These are phyloP conservation scores for Oostethus manadensis DNA, from an alignment of 2,113 vertebrate species.

Conservation along the genomic window DNA sequence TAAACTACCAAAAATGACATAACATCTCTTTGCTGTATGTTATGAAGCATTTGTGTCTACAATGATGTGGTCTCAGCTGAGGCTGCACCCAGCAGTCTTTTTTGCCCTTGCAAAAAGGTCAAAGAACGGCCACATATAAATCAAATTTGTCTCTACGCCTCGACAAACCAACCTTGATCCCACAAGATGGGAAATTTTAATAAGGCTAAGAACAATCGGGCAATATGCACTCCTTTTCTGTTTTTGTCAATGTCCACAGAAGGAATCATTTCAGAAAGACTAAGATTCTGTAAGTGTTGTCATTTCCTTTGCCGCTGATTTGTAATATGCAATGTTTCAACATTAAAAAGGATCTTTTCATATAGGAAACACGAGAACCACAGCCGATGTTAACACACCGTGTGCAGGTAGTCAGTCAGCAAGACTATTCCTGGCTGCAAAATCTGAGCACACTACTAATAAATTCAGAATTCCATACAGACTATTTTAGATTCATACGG, in stretches of 20 bases:
- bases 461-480: background rate
- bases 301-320: background rate
- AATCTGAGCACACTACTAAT: background rate
- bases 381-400: background rate
- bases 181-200: background rate
- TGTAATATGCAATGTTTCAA: background rate
- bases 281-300: background rate
- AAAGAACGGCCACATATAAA: constrained; percentile 33
- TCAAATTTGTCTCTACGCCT: background rate
- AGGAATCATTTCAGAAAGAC: background rate
- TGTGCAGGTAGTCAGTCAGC: too few species aligned
- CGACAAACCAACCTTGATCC: constrained; percentile 7
- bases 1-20: constrained; percentile 21
- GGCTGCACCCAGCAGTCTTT: constrained; percentile 27
- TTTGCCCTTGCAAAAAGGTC: constrained; percentile 33
- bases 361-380: background rate
- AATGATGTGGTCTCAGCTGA: constrained; percentile 25
- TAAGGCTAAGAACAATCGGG: background rate
- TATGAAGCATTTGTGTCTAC: constrained; percentile 26
- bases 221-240: background rate
- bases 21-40: constrained; percentile 24
- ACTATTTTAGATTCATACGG: background rate
- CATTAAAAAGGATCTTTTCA: background rate
- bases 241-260: constrained; percentile 4
- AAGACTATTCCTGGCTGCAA: background rate